Evolutionary conservation across 2,113 vertebrate genomes (phyloP).

Genomic region (Gallinago undulata): DNA sequence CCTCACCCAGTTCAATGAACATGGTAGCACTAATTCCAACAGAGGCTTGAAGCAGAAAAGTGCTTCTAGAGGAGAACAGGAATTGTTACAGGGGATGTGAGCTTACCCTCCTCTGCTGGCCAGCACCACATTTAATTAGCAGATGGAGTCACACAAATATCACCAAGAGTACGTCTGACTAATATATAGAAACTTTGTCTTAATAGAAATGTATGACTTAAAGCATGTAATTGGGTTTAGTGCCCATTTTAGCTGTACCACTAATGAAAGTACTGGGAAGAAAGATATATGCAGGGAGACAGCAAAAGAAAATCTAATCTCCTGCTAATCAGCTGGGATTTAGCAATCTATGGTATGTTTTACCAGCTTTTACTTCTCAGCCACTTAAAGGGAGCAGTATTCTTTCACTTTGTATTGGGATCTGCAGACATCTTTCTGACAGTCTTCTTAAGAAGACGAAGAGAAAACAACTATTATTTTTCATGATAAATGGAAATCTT

Average conservation of each 20-base stretch:
- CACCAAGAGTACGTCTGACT: background rate
- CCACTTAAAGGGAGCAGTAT: background rate
- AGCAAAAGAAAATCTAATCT: background rate
- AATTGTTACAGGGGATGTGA: background rate
- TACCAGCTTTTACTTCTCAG: background rate
- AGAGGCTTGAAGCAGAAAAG: background rate
- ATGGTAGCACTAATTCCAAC: background rate
- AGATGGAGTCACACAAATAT: background rate
- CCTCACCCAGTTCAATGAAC: background rate
- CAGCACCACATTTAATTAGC: background rate
- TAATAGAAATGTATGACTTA: background rate
- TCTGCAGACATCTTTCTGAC: background rate
- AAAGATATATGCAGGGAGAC: background rate
- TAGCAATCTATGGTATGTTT: background rate
- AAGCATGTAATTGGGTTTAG: background rate
- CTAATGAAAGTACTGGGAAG: background rate
- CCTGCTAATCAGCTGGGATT: background rate
- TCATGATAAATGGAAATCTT: background rate
- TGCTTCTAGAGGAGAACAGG: background rate
- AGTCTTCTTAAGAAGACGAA: background rate
- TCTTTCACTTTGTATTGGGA: background rate
- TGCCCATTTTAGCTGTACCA: background rate
- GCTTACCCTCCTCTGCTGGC: background rate
- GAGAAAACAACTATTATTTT: background rate
- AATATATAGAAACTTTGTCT: background rate